Percentiles rank a stretch among this genome's conserved stretches.
phyloP scores from a whole-genome alignment of 2,113 vertebrate genomes.

The Caloenas nicobarica region DNA sequence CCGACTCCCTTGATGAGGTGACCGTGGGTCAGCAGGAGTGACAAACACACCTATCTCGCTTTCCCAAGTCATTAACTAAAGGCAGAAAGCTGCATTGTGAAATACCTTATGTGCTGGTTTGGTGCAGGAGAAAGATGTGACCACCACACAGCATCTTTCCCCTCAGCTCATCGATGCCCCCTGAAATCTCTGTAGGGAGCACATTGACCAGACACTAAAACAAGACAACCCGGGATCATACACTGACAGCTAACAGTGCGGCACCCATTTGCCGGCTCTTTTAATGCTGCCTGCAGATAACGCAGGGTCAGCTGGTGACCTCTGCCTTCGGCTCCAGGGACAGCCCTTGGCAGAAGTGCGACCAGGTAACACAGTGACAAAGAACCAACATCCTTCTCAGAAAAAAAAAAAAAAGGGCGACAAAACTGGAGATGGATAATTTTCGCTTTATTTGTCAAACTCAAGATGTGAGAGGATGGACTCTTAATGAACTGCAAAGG shows the following conservation, averaged over 20 bases:
- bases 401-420: too few relatives aligned
- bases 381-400: background rate
- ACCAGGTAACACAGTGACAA: background rate
- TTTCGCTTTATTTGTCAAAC: background rate
- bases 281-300: background rate
- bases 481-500: background rate
- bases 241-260: background rate
- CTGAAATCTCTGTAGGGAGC: rapidly evolving
- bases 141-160: too few relatives aligned
- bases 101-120: rapidly evolving
- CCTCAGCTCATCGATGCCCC: rapidly evolving
- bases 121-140: background rate
- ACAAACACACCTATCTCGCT: rapidly evolving
- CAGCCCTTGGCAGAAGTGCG: background rate
- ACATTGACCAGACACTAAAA: rapidly evolving
- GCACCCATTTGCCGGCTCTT: too few relatives aligned
- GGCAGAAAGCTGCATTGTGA: rapidly evolving
- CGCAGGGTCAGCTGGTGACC: too few relatives aligned
- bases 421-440: rapidly evolving
- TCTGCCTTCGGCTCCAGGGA: too few relatives aligned
- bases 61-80: too few relatives aligned
- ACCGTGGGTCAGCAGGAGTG: too few relatives aligned
- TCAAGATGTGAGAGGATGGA: background rate
- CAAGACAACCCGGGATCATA: rapidly evolving
- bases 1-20: background rate